A percentile compares a stretch with the other conserved stretches of the same genome.
Conservation (phyloP, 2,113 vertebrate species). For the Spheniscus mendiculus region DNA sequence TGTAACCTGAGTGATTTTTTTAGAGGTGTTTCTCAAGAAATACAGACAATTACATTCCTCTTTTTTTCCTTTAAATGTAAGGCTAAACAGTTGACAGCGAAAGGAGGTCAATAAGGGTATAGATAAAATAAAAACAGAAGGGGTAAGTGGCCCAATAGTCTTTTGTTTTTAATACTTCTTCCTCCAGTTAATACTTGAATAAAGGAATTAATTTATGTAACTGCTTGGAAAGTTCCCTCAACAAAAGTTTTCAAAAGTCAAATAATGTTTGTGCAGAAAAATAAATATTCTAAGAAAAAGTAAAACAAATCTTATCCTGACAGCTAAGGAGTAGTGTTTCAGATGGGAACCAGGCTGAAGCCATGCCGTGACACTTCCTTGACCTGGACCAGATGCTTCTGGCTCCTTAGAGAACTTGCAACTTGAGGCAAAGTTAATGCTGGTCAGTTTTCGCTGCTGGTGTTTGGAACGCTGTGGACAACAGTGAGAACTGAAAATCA, state of each 20-base stretch:
- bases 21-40: neutral
- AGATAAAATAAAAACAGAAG: neutral
- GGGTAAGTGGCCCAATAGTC: neutral
- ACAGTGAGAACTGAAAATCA: neutral
- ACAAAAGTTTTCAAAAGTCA: neutral
- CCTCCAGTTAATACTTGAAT: neutral
- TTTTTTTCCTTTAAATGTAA: neutral
- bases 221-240: neutral
- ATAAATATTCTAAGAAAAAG: neutral
- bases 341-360: neutral
- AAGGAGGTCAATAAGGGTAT: neutral
- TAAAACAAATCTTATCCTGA: neutral
- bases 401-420: neutral
- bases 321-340: neutral
- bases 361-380: neutral
- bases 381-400: neutral
- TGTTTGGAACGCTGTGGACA: neutral
- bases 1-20: neutral
- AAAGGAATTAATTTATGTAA: neutral
- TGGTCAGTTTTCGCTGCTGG: neutral
- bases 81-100: neutral
- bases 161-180: neutral
- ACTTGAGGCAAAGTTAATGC: neutral
- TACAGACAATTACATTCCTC: neutral
- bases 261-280: neutral